Evolutionary conservation across 2,888 invertebrate species (phyloP).

Genomic region (Nephrotoma flavescens): DNA sequence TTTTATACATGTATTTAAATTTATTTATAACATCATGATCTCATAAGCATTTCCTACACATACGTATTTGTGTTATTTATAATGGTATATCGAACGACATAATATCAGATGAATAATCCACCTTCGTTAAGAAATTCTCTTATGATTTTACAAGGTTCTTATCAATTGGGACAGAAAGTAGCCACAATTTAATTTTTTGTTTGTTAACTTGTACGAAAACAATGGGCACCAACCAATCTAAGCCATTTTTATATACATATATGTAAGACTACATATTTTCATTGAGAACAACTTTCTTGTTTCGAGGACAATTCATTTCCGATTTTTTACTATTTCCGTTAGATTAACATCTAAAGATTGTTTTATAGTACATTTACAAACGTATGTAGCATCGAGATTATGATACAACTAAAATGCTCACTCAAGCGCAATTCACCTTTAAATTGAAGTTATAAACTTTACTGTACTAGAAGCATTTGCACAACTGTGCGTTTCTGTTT

Average conservation of each 20-base stretch:
- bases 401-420: no score
- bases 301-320: neutral
- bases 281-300: neutral
- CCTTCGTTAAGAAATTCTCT: neutral
- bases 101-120: neutral
- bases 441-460: no score
- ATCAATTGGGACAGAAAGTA: neutral
- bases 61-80: neutral
- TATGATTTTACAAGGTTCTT: neutral
- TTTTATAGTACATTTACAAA: no score
- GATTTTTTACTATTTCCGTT: neutral
- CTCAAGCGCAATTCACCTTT: no score
- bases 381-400: no score
- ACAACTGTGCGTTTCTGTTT: no score
- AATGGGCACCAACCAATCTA: neutral
- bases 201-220: neutral
- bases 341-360: no score
- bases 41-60: neutral
- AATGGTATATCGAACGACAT: neutral
- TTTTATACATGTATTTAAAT: neutral
- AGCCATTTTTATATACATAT: neutral
- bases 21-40: neutral
- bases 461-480: no score
- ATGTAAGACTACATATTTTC: neutral
- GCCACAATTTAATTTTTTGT: neutral